Base-by-base conservation (phyloP, 2,888 invertebrate genomes). In the Odontomyia ornata region DNA sequence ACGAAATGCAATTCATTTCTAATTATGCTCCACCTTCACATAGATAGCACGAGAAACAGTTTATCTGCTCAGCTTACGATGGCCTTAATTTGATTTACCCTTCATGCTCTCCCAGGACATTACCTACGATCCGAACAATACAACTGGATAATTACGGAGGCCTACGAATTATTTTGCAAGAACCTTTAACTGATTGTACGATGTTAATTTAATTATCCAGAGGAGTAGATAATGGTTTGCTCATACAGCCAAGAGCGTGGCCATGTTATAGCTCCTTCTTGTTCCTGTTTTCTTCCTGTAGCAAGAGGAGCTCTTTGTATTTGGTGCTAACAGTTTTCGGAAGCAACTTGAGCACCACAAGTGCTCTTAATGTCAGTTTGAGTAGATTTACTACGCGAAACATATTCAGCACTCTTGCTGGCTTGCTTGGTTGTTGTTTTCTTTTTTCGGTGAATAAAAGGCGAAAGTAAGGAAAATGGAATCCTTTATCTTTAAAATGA, bases 121-220 rank as follows among this genome's bases (percentile, higher is more conserved):
- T 52, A 18, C 52, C 52, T 52, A 18, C 18, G 52, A 18, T 9
- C 21, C 57, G 11, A 60, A 25, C 57, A 60, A 60, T 25, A 60
- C 57, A 60, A 60, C 25, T 11, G 25, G 57, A 67, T 67, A 67
- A 67, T 67, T 36, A 67, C 67, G 43, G 2, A 36, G 43, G 43
- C 67, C 67, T 67, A 62, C 69, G 73, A 75, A 77, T 77, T 56
- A 60, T 52, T 43, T 64, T 23, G 64, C 27, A 28, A 64, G 64
- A 30, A 46, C 75, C 60, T 60, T 69, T 56, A 69, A 46, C 77
- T 75, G 77, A 77, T 77, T 77, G 77, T 67, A 56, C 75, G 75
- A 77, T 75, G 77, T 77, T 77, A 77, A 77, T 77, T 77, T 77
- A 77, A 77, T 77, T 77, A 77, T 77, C 77, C 62, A 27, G 28